Conservation (phyloP, 2,113 vertebrate genomes). For the Girardinichthys multiradiatus region DNA sequence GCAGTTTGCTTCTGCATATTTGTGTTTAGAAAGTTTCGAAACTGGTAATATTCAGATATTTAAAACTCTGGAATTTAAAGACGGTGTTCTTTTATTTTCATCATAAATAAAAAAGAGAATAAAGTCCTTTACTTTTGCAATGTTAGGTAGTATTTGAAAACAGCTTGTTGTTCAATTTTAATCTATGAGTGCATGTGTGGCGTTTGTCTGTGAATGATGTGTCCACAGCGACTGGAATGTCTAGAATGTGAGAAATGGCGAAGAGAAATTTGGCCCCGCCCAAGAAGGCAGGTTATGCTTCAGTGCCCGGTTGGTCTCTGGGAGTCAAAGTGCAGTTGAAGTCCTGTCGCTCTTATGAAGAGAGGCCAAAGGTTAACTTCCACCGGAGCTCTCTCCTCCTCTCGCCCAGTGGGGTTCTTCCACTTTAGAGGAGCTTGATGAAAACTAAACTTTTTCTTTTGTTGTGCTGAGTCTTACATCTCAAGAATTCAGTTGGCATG, state of each 20-base stretch:
- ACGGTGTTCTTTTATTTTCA: not conserved
- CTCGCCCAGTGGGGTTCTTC: conserved; percentile 56
- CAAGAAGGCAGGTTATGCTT: conserved; percentile 72
- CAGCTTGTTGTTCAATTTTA: not conserved
- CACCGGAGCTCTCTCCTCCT: conserved; percentile 71
- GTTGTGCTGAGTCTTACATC: not conserved
- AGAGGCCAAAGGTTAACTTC: conserved; percentile 73
- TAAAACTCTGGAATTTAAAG: too few species aligned
- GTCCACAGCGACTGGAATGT: conserved; percentile 72
- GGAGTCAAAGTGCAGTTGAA: conserved; percentile 73
- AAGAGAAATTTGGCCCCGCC: conserved; percentile 52
- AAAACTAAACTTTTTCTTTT: conserved; percentile 16
- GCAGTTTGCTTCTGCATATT: not conserved
- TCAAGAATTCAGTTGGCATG: not conserved
- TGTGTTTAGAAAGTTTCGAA: too few species aligned
- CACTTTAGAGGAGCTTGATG: conserved; percentile 28
- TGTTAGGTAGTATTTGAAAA: not conserved
- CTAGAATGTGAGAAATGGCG: conserved; percentile 69
- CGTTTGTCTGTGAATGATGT: conserved; percentile 34
- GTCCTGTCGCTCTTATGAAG: conserved; percentile 76
- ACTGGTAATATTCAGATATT: too few species aligned
- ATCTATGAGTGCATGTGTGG: conserved; percentile 7
- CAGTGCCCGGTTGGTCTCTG: conserved; percentile 65
- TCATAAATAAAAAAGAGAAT: not conserved
- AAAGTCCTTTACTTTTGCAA: not conserved